Evolutionary conservation across 2,888 invertebrate genomes (phyloP), one percentile per base, ranked within the genome.

Genomic region (Ellobium chinense): DNA sequence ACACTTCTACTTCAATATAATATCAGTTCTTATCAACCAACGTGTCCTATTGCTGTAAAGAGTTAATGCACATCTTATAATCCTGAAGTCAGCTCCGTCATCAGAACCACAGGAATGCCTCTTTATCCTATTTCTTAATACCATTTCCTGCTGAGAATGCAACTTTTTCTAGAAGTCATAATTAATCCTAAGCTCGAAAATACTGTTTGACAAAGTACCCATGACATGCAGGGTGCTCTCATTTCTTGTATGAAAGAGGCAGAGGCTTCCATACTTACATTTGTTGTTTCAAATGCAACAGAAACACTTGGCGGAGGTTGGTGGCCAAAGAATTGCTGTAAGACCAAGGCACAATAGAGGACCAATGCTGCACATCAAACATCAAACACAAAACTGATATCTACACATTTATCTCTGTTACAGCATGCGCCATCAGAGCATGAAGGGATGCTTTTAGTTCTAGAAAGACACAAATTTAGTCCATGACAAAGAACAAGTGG

Each of bases 321-420:
- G 54, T 80, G 82, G 56, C 85, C 85, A 83, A 85, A 85, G 83
- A 85, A 82, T 83, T 85, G 81, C 85, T 85, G 85, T 58, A 80
- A 83, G 75, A 78, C 76, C 78, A 78, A 78, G 78, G 70, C 72
- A 78, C 60, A 70, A 72, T 31, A 72, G 24, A 63, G 78, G n/a
- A 72, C 66, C 29, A 68, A 60, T 77, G 68, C 37, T 69, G 60
- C 60, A 69, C 29, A 77, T 39, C 7, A 60, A 24, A 69, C 29
- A 77, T 39, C 7, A 60, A 24, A 24, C 34, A 56, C 24, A 5
- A 36, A 14, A 24, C 34, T 69, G 69, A 54, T 46, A 27, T 58
- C 58, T 72, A 72, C 37, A 36, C 1, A 60, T 36, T 58, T 60
- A 60, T 12, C 18, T 46, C 18, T 46, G 46, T 46, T 36, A 72